phyloP scores from a whole-genome alignment of 1,140 invertebrate species.

The Saccostrea echinata region DNA sequence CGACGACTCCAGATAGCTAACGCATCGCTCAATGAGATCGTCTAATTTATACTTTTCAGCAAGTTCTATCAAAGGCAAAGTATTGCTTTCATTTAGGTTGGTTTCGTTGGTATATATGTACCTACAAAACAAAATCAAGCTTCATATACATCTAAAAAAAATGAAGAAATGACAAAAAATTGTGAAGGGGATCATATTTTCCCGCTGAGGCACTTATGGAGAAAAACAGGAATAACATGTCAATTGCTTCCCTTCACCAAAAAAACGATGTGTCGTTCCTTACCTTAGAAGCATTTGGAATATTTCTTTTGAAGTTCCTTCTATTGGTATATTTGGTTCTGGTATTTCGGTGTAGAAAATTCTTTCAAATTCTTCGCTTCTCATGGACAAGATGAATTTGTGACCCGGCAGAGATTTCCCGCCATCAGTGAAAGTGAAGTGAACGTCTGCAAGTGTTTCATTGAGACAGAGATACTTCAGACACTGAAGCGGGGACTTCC shows the following conservation, averaged over 20 bases:
- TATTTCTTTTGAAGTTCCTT: background rate
- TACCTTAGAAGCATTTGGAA: constrained; percentile 1
- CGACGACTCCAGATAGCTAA: constrained; percentile 43
- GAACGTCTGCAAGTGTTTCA: background rate
- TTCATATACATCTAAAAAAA: background rate
- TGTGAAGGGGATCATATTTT: background rate
- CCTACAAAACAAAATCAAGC: constrained; percentile 39
- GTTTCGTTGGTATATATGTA: constrained; percentile 55
- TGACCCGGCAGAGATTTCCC: background rate
- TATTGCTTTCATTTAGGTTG: constrained; percentile 44
- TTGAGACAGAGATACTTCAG: background rate
- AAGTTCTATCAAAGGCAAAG: constrained; percentile 46
- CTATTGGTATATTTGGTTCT: background rate
- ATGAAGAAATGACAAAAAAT: background rate
- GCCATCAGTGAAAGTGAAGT: constrained; percentile 5
- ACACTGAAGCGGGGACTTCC: background rate
- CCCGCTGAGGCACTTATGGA: background rate
- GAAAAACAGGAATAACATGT: background rate
- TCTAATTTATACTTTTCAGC: constrained; percentile 48
- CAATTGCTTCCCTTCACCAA: background rate
- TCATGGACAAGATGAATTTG: background rate
- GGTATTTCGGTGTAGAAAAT: background rate
- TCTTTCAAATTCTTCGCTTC: constrained; percentile 4
- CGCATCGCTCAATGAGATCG: constrained; percentile 44
- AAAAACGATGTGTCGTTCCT: too few species aligned